Evolutionary conservation across 1,140 invertebrate genomes (phyloP), one percentile per base, ranked within the genome.

Genomic region (Drosophila pseudoobscura): DNA sequence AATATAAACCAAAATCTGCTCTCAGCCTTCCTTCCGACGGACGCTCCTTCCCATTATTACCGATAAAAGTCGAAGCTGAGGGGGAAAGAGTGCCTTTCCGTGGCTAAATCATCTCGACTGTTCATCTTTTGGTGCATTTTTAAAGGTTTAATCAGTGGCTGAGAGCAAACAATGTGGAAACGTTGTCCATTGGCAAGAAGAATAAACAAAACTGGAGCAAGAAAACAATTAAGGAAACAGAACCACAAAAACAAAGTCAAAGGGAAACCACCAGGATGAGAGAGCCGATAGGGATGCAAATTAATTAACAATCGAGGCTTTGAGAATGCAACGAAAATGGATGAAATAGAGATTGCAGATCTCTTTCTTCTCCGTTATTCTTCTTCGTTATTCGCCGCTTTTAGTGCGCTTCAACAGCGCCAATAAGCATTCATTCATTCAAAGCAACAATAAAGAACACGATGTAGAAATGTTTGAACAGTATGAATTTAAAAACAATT

Each of bases 261-360:
- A 47, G 24, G 24, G 41, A 31, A 31, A 11, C 8, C 6, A 9
- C 9, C 11, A 20, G 41, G 15, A 53, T 9, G 31, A 65, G 39
- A 24, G 7, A 3, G 44, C 43, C 7, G 35, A 35, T 17, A 41
- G 49, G 31, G 8, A 29, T 8, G 6, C 11, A 43, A 69, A 56
- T 68, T 56, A 69, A 69, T 69, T 69, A 69, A 49, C 50, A 49
- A 68, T 69, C 17, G 50, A 24, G 62, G 35, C 44, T 49, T 35
- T 56, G 31, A 68, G 49, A 56, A 35, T 47, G 65, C 50, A 56
- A 53, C 56, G 26, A 53, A 69, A 66, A 69, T 68, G 51, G 62
- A 47, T 17, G 35, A 49, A 69, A 66, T 41, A 24, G 44, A 31
- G 17, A 41, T 54, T 46, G 43, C 49, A 54, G 49, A 54, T 29